Evolutionary conservation across 2,888 invertebrate species (phyloP).

Genomic region (Diarsia brunnea): DNA sequence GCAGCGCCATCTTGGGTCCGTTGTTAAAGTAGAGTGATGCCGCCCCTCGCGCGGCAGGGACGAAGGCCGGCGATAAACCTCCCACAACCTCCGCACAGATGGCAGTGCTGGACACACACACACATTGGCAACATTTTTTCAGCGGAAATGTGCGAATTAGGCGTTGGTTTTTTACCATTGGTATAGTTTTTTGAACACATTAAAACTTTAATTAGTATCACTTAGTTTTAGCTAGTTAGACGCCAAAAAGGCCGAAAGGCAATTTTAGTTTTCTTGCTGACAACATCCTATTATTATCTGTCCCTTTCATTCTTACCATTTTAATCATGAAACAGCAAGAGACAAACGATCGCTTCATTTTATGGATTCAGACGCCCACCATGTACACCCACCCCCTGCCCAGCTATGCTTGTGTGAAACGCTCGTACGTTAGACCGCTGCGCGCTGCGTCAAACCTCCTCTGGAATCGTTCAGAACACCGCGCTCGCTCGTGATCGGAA

Average conservation of each 20-base stretch:
- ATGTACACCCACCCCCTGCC: not conserved
- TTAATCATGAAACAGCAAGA: slow-evolving; percentile 13
- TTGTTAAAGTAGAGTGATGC: not conserved
- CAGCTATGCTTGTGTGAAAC: slow-evolving; percentile 8
- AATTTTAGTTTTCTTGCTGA: slow-evolving; percentile 9
- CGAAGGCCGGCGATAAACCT: not conserved
- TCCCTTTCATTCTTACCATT: slow-evolving; percentile 24
- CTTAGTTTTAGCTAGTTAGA: not conserved
- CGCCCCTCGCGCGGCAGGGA: not conserved
- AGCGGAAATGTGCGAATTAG: not conserved
- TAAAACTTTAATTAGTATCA: not conserved
- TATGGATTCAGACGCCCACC: slow-evolving; percentile 29
- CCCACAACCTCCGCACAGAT: slow-evolving; percentile 41
- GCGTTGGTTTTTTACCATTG: not conserved
- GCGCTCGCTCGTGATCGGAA: not conserved
- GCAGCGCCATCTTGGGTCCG: slow-evolving; percentile 44
- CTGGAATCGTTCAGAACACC: not conserved
- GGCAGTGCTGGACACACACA: slow-evolving; percentile 6
- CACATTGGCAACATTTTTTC: slow-evolving; percentile 12
- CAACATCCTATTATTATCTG: slow-evolving; percentile 9
- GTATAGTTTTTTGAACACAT: not conserved
- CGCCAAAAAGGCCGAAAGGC: not conserved
- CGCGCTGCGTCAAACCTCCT: slow-evolving; percentile 12
- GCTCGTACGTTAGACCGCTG: not conserved
- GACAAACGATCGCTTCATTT: slow-evolving; percentile 22